Conservation (phyloP, 92 coral and sea anemone genomes). For the Pocillopora grandis region DNA sequence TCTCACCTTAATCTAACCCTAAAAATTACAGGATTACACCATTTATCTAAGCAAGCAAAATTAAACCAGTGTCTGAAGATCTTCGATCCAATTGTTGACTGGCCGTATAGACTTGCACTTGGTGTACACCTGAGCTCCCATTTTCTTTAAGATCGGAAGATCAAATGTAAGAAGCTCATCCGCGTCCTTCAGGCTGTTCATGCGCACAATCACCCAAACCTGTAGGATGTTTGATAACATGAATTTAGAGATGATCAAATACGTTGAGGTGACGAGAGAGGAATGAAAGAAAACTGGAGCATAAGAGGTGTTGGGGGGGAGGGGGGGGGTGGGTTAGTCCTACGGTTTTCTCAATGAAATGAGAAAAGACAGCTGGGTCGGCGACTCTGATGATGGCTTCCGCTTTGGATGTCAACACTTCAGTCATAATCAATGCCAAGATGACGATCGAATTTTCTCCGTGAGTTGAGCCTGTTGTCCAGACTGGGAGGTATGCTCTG, state of each 20-base stretch:
- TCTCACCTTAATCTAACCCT: not conserved
- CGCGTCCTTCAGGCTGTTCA: not conserved
- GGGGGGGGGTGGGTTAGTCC: too few relatives aligned
- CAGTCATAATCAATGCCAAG: too few relatives aligned
- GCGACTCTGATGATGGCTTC: too few relatives aligned
- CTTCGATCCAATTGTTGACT: not conserved
- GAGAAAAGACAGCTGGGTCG: too few relatives aligned
- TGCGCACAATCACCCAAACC: not conserved
- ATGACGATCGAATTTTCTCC: too few relatives aligned
- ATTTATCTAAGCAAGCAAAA: not conserved
- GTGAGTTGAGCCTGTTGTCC: too few relatives aligned
- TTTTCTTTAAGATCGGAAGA: slow-evolving; percentile 4
- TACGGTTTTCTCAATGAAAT: too few relatives aligned
- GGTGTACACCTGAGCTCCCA: not conserved
- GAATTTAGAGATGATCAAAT: not conserved
- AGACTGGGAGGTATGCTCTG: too few relatives aligned
- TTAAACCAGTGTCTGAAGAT: not conserved
- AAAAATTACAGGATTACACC: not conserved
- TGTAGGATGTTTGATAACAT: not conserved
- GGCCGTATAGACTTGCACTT: slow-evolving; percentile 13
- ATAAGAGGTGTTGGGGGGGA: too few relatives aligned
- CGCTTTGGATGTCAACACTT: too few relatives aligned
- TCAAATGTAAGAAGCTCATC: slow-evolving; percentile 1
- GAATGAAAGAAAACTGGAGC: not conserved
- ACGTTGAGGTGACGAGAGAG: not conserved